A percentile compares a stretch with the other conserved stretches of the same genome.
Conservation (phyloP, 2,888 invertebrate species). For the Morpho deidamia region DNA sequence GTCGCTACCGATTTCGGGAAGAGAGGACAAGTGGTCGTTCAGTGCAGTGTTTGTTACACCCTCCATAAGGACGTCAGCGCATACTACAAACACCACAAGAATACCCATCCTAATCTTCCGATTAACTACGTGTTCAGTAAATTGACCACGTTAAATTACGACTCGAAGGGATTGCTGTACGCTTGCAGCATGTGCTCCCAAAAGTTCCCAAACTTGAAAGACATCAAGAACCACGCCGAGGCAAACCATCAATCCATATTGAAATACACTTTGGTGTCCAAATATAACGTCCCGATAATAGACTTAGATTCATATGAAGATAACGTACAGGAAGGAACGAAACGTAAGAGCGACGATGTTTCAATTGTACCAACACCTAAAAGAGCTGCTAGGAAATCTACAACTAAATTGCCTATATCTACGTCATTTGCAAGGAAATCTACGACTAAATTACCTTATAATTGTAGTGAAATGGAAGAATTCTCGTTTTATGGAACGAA, state of each 20-base stretch:
- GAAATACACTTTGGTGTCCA: conserved; percentile 28
- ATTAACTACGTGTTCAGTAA: conserved; percentile 47
- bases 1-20: conserved; percentile 39
- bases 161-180: conserved; percentile 26
- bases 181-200: conserved; percentile 39
- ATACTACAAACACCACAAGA: conserved; percentile 52
- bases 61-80: conserved; percentile 42
- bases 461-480: conserved; percentile 34
- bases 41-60: conserved; percentile 59
- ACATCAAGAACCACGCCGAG: conserved; percentile 41
- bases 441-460: conserved; percentile 48
- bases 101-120: conserved; percentile 33
- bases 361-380: conserved; percentile 5
- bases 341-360: conserved; percentile 1
- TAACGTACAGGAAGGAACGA: not conserved
- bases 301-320: conserved; percentile 21
- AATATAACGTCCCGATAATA: conserved; percentile 4
- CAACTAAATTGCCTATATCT: conserved; percentile 52
- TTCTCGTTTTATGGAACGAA: conserved; percentile 72
- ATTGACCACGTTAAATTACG: conserved; percentile 28
- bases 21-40: conserved; percentile 54
- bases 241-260: conserved; percentile 32
- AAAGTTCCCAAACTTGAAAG: conserved; percentile 36
- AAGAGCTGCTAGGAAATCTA: conserved; percentile 68
- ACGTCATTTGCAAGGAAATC: conserved; percentile 43